phyloP scores from a whole-genome alignment of 2,113 vertebrate genomes.

The Ammospiza nelsoni region DNA sequence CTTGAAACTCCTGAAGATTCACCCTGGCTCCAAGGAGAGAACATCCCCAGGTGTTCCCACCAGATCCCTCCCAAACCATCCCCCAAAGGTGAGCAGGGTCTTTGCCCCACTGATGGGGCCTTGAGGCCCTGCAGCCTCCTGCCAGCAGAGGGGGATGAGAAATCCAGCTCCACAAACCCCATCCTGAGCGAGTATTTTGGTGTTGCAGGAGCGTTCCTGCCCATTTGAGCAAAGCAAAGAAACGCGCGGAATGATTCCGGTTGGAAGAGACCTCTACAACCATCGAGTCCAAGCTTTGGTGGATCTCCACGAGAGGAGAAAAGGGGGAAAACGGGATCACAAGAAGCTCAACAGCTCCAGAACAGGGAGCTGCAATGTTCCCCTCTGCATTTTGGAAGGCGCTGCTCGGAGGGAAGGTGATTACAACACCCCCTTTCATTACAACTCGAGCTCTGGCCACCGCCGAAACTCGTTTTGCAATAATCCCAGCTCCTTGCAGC shows the following conservation, averaged over 20 bases:
- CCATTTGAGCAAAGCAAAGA: background rate
- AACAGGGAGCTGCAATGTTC: background rate
- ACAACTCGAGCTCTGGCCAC: background rate
- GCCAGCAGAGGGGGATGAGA: constrained; percentile 54
- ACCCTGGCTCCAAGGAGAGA: background rate
- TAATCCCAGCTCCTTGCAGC: constrained; percentile 16
- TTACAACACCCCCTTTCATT: constrained; percentile 17
- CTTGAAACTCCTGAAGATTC: background rate
- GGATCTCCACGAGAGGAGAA: background rate
- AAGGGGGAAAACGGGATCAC: background rate
- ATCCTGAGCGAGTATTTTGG: accelerated
- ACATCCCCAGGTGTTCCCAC: background rate
- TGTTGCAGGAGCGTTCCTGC: background rate
- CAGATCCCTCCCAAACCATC: background rate
- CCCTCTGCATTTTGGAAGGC: background rate
- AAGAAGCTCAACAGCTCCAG: background rate
- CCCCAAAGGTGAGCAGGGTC: background rate
- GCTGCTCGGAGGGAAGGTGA: background rate
- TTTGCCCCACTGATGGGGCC: background rate
- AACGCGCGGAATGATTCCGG: accelerated
- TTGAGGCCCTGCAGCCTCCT: background rate
- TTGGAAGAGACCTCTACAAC: background rate
- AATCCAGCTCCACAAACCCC: background rate
- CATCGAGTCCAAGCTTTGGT: background rate
- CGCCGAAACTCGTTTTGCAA: constrained; percentile 32